Base-by-base conservation (phyloP, 2,888 invertebrate species). In the Melanchra persicariae region DNA sequence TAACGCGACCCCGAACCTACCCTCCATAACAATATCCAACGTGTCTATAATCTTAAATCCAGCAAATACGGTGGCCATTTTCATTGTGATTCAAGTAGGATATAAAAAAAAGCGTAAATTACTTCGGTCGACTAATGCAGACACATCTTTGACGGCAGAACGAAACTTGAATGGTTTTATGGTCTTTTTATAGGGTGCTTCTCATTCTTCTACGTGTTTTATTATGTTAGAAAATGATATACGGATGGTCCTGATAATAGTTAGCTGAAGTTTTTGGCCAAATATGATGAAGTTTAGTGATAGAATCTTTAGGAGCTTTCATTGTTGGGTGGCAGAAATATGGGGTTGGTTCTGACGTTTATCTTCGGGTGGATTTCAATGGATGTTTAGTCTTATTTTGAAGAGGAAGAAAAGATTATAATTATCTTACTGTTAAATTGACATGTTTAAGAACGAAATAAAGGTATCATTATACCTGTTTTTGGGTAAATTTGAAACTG, bases 101-200 rank as follows among this genome's bases (percentile, higher is more conserved):
- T 88, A 89, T 93, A 93, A 93, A 93, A 89, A n/a, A 89, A 86
- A 82, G 87, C 92, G 91, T 92, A 92, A 92, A 93, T 93, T 93
- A 90, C 87, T 88, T 87, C 82, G 87, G 87, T 87, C 83, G 86
- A 88, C 92, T 93, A 92, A 91, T 91, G 91, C 90, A 77, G 87
- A 87, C 88, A 87, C 82, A 84, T 84, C 84, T 81, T 84, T 82
- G 85, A 85, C 79, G 84, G 86, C 82, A 81, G 82, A 84, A 84
- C 77, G 84, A 86, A 85, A 87, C 84, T 83, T 84, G 85, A 88
- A 87, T 86, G 84, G 90, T 87, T 88, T 91, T 89, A 88, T 86
- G 88, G 85, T 76, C 74, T 77, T 90, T 92, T 93, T 93, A 92
- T 88, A 79, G 87, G 77, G 73, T 78, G 61, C 75, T 72, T 68